These are phyloP conservation scores for Sinhomidia bicolor DNA, from an alignment of 2,888 invertebrate species.

Conservation along the genomic window DNA sequence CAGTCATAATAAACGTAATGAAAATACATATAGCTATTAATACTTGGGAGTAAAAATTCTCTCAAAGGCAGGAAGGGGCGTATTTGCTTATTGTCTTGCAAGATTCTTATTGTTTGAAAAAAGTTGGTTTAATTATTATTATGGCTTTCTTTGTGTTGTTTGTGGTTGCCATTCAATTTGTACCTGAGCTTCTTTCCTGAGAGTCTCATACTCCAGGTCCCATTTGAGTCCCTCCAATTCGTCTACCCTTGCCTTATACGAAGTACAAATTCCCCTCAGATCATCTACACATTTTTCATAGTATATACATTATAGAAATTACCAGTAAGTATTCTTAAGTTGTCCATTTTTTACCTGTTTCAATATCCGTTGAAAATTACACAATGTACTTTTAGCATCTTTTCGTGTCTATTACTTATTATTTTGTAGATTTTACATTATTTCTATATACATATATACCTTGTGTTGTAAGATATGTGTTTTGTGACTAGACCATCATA, in stretches of 20 bases:
- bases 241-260: constrained; percentile 91
- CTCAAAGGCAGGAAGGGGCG: constrained; percentile 68
- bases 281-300: constrained; percentile 80
- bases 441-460: too few species aligned
- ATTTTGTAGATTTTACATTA: too few species aligned
- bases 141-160: constrained; percentile 12
- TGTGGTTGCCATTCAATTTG: constrained; percentile 25
- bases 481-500: too few species aligned
- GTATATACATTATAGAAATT: constrained; percentile 11
- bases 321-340: neutral
- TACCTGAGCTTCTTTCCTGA: constrained; percentile 97
- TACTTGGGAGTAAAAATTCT: constrained; percentile 61
- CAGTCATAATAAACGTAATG: neutral
- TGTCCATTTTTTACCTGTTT: neutral
- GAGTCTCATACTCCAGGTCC: constrained; percentile 98
- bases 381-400: neutral
- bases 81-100: neutral
- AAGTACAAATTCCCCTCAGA: constrained; percentile 83
- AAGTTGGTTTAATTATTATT: neutral
- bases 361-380: too few species aligned
- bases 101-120: neutral
- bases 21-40: constrained; percentile 7
- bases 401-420: too few species aligned
- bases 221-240: constrained; percentile 96
- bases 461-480: neutral